Conservation (phyloP, 1,140 invertebrate species). For the Eurytemora carolleeae region DNA sequence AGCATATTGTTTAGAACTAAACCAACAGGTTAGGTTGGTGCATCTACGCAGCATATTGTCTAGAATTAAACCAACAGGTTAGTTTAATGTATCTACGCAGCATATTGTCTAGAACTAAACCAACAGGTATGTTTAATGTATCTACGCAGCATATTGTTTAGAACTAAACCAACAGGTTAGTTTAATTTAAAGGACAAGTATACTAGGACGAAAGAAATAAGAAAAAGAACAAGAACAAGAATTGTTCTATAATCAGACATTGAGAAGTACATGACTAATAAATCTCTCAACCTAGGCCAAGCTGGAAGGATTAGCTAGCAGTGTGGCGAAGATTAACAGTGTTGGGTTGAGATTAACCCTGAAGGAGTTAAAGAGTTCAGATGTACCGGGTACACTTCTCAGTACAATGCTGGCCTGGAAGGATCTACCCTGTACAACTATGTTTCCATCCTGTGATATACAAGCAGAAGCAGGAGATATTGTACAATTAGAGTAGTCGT, state of each 20-base stretch:
- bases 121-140: background rate
- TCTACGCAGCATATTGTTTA: background rate
- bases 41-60: background rate
- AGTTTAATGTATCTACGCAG: background rate
- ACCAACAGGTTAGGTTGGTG: background rate
- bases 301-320: background rate
- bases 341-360: background rate
- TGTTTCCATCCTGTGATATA: too few relatives aligned
- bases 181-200: too few relatives aligned
- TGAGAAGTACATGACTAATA: too few relatives aligned
- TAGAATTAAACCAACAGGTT: background rate
- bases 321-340: background rate
- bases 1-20: background rate
- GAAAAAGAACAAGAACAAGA: too few relatives aligned
- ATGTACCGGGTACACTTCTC: background rate
- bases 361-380: background rate
- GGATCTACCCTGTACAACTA: too few relatives aligned
- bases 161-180: background rate
- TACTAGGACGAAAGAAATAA: too few relatives aligned
- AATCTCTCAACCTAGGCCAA: too few relatives aligned
- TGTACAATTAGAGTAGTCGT: too few relatives aligned
- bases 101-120: background rate
- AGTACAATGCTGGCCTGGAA: background rate
- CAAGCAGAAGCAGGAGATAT: too few relatives aligned
- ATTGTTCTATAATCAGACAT: too few relatives aligned